A percentile compares a stretch with the other conserved stretches of the same genome.
Conservation (phyloP, 2,797 vertebrate species). For the Sparidentex hasta region DNA sequence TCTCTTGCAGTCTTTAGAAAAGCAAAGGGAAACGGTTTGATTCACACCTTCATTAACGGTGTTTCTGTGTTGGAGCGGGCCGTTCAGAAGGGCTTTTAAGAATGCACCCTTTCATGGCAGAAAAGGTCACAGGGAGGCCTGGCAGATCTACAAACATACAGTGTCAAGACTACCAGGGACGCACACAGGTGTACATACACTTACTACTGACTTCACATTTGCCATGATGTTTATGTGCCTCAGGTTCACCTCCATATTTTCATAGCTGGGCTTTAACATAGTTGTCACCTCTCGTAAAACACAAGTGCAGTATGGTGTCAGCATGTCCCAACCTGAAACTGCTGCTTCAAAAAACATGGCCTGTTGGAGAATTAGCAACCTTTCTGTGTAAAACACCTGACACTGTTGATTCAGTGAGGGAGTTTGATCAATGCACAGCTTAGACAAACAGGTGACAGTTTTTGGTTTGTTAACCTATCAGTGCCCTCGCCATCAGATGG, state of each 20-base stretch:
- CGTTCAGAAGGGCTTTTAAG: background rate
- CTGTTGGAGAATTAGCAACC: constrained; percentile 28
- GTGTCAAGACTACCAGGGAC: constrained; percentile 12
- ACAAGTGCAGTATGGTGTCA: constrained; percentile 49
- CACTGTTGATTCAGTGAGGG: constrained; percentile 19
- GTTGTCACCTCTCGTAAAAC: constrained; percentile 54
- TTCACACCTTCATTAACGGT: constrained; percentile 15
- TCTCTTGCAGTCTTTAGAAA: background rate
- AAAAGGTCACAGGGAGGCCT: constrained; percentile 17
- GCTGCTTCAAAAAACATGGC: constrained; percentile 29
- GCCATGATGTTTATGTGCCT: constrained; percentile 30
- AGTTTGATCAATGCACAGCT: constrained; percentile 20
- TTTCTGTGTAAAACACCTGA: constrained; percentile 32
- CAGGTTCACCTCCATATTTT: constrained; percentile 59
- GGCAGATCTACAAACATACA: constrained; percentile 17
- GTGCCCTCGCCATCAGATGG: constrained; percentile 24
- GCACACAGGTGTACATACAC: constrained; percentile 40
- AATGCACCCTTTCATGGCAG: constrained; percentile 1
- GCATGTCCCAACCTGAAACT: constrained; percentile 6
- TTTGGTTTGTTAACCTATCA: constrained; percentile 7
- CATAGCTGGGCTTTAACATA: constrained; percentile 57
- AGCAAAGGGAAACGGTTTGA: background rate
- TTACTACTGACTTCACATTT: constrained; percentile 27
- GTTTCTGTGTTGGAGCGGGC: background rate
- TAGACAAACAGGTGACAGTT: constrained; percentile 24